Evolutionary conservation across 2,888 invertebrate genomes (phyloP).

Genomic region (Hermodice carunculata): DNA sequence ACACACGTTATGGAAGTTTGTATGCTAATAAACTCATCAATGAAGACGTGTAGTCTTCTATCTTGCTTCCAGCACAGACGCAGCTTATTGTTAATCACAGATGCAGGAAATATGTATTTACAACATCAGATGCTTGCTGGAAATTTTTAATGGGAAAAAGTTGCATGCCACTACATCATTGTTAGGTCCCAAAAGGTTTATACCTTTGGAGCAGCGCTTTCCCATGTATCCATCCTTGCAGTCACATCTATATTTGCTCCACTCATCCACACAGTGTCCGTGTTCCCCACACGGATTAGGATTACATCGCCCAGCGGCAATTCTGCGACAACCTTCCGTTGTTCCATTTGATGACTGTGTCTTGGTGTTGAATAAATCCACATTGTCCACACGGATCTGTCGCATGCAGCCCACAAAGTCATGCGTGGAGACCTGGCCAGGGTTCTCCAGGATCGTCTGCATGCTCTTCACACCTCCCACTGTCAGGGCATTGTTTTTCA

Average conservation of each 20-base stretch:
- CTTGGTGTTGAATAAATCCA: slow-evolving; percentile 66
- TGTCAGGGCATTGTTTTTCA: slow-evolving; percentile 5
- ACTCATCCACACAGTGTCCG: slow-evolving; percentile 85
- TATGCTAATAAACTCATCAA: too few species aligned
- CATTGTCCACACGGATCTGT: slow-evolving; percentile 88
- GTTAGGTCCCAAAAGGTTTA: neutral
- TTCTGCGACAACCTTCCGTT: slow-evolving; percentile 81
- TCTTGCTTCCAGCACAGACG: too few species aligned
- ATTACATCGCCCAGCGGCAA: slow-evolving; percentile 68
- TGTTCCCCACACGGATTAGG: slow-evolving; percentile 74
- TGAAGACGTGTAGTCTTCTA: too few species aligned
- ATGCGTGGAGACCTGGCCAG: slow-evolving; percentile 74
- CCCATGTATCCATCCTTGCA: slow-evolving; percentile 77
- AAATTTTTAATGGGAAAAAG: too few species aligned
- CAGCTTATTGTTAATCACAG: too few species aligned
- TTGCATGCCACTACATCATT: too few species aligned
- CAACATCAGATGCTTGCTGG: too few species aligned
- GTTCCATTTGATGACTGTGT: slow-evolving; percentile 82
- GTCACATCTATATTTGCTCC: slow-evolving; percentile 81
- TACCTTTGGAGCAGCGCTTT: slow-evolving; percentile 80
- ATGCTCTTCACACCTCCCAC: slow-evolving; percentile 32
- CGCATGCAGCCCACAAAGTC: slow-evolving; percentile 96
- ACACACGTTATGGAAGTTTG: too few species aligned
- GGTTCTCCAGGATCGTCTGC: slow-evolving; percentile 8
- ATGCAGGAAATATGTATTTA: too few species aligned